Base-by-base conservation (phyloP, 2,797 vertebrate species). In the Nyctibius grandis region DNA sequence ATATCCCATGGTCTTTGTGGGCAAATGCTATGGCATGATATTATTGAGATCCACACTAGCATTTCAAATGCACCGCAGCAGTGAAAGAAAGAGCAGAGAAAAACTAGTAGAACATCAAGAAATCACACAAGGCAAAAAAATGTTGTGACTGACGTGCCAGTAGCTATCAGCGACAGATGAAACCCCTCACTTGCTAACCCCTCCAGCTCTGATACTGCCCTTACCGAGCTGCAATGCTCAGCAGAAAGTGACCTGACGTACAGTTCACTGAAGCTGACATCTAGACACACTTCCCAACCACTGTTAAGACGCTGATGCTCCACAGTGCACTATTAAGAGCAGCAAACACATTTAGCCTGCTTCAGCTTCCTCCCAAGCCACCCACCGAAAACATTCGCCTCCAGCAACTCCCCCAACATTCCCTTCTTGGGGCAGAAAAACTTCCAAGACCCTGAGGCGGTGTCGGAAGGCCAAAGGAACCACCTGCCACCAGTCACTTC, bases 191-290 rank as follows among this genome's bases (percentile, higher is more conserved):
- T 89, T 56, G 67, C 38, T 68, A 63, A 40, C 44, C 81, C 79
- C 81, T 60, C 38, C 25, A 63, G 57, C 50, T 91, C 69, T 40
- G 33, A 61, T 63, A 76, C 12, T 76, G 72, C 47, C 84, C 88
- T 92, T 85, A 81, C 91, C 29, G 72, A 97, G 82, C 76, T 60
- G 90, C 94, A 92, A 75, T 5, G 36, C 20, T 44, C 23, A 22
- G 88, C 92, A 84, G 72, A 72, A 86, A 92, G 94, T n/a, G 59
- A 94, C 88, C 93, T 92, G 90, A 83, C 86, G 70, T 21, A 44
- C 51, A 86, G 68, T 74, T 95, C 95, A 83, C 95, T 93, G 61
- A 84, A 94, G 86, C 20, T 96, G 95, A 91, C 96, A 89, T 85
- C 73, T 53, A 85, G 92, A 95, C 56, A 56, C 74, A 75, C 90